A percentile compares a stretch with the other conserved stretches of the same genome.
Evolutionary conservation across 2,888 invertebrate species (phyloP).

Genomic region (Notocelia uddmanniana): DNA sequence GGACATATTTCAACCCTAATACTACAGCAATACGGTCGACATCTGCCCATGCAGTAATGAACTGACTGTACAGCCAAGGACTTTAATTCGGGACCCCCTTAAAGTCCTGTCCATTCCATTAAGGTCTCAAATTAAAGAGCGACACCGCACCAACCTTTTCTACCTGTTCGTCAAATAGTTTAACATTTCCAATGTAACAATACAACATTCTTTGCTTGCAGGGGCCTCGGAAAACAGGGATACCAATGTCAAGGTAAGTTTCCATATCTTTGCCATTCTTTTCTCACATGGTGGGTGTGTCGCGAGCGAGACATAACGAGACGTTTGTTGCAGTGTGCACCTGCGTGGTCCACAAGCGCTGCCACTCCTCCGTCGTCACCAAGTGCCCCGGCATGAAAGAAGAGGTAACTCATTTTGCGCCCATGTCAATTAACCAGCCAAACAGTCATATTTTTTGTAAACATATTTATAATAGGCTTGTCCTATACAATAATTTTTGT

Average conservation of each 20-base stretch:
- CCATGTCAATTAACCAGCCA: no score
- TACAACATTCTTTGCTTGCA: conserved; percentile 86
- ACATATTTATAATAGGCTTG: no score
- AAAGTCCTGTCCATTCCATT: no score
- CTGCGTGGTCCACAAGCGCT: conserved; percentile 99
- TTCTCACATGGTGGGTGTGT: neutral
- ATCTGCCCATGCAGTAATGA: no score
- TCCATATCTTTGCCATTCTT: conserved; percentile 48
- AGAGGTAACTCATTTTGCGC: conserved; percentile 84
- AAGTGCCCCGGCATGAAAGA: conserved; percentile 99
- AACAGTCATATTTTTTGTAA: no score
- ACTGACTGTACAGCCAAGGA: no score
- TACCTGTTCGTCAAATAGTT: neutral
- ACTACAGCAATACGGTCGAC: no score
- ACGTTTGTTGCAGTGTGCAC: conserved; percentile 93
- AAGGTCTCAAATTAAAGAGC: no score
- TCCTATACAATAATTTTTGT: no score
- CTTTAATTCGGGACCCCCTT: no score
- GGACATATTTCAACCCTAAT: no score
- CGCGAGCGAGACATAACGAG: neutral
- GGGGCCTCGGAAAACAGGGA: conserved; percentile 98
- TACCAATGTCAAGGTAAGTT: conserved; percentile 97
- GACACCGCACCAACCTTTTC: neutral
- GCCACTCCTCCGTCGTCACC: conserved; percentile 98
- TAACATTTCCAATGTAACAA: neutral